A percentile compares a stretch with the other conserved stretches of the same genome.
Conservation (phyloP, 1,140 invertebrate genomes). For the Chironomus striatipennis region DNA sequence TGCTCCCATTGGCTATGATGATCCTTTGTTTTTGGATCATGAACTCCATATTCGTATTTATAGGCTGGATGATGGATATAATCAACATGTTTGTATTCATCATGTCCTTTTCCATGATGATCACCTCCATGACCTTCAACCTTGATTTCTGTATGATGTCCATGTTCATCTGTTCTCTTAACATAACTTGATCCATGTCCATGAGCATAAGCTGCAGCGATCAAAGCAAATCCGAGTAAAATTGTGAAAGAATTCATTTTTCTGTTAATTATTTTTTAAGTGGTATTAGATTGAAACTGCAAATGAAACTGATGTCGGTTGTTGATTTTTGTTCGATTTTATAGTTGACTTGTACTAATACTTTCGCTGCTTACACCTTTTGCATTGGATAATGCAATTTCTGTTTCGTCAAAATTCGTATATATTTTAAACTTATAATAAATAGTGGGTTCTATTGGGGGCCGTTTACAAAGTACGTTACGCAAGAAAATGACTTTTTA, state of each 20-base stretch:
- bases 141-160: constrained; percentile 22
- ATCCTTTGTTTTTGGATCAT: constrained; percentile 47
- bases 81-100: not conserved
- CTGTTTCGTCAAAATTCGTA: no score
- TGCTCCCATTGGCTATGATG: constrained; percentile 45
- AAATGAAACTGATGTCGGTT: not conserved
- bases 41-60: constrained; percentile 46
- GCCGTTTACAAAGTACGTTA: no score
- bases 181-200: not conserved
- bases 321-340: no score
- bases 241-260: not conserved
- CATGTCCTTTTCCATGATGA: constrained; percentile 24
- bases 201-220: not conserved
- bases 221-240: not conserved
- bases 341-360: no score
- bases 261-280: not conserved
- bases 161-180: not conserved
- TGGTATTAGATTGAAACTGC: not conserved
- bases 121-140: constrained; percentile 22
- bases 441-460: no score
- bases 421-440: no score
- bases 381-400: no score
- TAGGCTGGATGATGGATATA: constrained; percentile 43
- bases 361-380: no score
- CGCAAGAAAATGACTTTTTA: no score